These are phyloP conservation scores for Rhopilema esculentum DNA, from an alignment of 30 jellyfish, hydroid and myxozoan genomes.

Conservation along the genomic window DNA sequence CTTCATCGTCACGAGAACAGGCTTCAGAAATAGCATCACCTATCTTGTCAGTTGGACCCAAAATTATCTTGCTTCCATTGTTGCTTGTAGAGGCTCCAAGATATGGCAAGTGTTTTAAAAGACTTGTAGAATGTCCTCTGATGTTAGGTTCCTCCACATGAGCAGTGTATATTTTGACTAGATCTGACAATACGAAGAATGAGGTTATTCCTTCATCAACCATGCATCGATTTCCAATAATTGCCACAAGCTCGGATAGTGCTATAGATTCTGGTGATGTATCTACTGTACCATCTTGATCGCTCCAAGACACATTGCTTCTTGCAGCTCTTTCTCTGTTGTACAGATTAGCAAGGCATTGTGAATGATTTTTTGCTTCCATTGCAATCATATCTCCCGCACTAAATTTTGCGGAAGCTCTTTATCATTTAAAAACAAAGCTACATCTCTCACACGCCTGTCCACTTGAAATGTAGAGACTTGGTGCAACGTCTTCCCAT, in stretches of 20 bases:
- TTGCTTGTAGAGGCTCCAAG: conserved; percentile 19
- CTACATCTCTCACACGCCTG: conserved; percentile 27
- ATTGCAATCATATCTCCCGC: conserved; percentile 40
- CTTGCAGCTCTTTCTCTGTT: conserved; percentile 20
- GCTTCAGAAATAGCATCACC: conserved; percentile 6
- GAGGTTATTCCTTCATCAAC: conserved; percentile 13
- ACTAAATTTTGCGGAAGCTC: conserved; percentile 44
- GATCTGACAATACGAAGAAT: conserved; percentile 15
- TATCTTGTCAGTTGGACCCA: conserved; percentile 29
- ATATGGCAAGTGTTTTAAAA: conserved; percentile 4
- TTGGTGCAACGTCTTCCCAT: conserved; percentile 23
- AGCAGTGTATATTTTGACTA: conserved; percentile 27
- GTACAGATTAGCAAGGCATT: conserved; percentile 30
- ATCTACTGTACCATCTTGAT: conserved; percentile 18
- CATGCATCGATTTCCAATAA: conserved; percentile 13
- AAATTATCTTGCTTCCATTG: conserved; percentile 3
- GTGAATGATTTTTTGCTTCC: conserved; percentile 21
- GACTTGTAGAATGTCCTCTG: background rate
- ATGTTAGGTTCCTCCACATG: conserved; percentile 18
- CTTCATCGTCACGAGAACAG: conserved; percentile 14
- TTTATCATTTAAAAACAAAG: conserved; percentile 6
- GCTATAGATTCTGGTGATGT: conserved; percentile 30
- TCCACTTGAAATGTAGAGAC: conserved; percentile 11
- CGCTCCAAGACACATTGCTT: conserved; percentile 7
- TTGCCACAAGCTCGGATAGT: conserved; percentile 35